Conservation (phyloP, 2,797 vertebrate species). For the Gadopsis marmoratus region DNA sequence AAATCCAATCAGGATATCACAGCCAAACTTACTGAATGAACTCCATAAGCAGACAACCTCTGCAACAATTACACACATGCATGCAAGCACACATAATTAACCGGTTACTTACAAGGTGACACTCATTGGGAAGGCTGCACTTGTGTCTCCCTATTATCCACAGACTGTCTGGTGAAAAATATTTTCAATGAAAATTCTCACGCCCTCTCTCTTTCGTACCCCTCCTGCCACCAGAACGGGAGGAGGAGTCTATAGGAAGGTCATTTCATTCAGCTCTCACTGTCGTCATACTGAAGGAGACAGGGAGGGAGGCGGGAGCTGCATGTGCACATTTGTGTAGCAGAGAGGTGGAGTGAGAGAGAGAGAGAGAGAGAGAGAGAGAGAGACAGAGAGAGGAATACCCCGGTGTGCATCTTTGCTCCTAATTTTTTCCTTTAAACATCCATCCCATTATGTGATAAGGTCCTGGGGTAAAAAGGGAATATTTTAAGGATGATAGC, state of each 20-base stretch:
- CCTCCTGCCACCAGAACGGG: conserved; percentile 62
- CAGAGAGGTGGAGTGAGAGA: not conserved
- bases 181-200: conserved; percentile 68
- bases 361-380: too few relatives aligned
- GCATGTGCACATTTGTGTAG: conserved; percentile 38
- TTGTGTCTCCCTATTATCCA: conserved; percentile 65
- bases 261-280: conserved; percentile 80
- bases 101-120: conserved; percentile 78
- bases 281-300: conserved; percentile 75
- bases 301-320: conserved; percentile 40
- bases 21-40: conserved; percentile 49
- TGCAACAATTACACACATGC: conserved; percentile 15
- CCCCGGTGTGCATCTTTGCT: not conserved
- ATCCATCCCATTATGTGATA: not conserved
- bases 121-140: conserved; percentile 56
- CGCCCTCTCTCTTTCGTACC: conserved; percentile 52
- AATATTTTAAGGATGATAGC: not conserved
- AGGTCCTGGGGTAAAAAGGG: not conserved
- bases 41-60: conserved; percentile 34
- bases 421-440: not conserved
- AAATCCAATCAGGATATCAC: not conserved
- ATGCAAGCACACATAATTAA: conserved; percentile 30
- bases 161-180: conserved; percentile 56
- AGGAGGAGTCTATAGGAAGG: conserved; percentile 76
- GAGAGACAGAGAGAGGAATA: too few relatives aligned